Percentiles rank a stretch among this genome's conserved stretches.
Evolutionary conservation across 37 sponge, comb jelly and placozoan species (phyloP).

Genomic region (Spongilla lacustris): DNA sequence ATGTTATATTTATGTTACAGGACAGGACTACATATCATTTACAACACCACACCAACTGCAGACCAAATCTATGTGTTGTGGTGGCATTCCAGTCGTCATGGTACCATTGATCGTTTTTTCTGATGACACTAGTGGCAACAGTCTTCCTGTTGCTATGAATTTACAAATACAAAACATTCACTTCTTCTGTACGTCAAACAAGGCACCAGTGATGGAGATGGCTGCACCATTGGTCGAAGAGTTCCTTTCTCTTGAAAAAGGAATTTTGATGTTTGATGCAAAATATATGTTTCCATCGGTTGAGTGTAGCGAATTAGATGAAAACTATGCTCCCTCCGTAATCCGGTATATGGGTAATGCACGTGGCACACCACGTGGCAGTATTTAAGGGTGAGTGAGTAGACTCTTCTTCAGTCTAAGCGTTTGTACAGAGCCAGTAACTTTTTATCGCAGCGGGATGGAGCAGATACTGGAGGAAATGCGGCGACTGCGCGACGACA

Average conservation of each 20-base stretch:
- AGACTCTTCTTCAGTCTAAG: not conserved
- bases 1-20: too few relatives aligned
- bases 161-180: conserved; percentile 19
- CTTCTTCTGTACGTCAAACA: conserved; percentile 18
- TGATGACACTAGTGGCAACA: conserved; percentile 26
- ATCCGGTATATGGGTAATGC: conserved; percentile 1
- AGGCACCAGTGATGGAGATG: conserved; percentile 3
- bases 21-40: not conserved
- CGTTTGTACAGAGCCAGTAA: not conserved
- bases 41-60: not conserved
- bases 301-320: not conserved
- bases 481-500: not conserved
- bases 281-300: not conserved
- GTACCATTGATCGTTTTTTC: conserved; percentile 4
- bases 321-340: not conserved
- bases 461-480: not conserved
- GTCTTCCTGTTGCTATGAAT: not conserved
- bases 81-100: conserved; percentile 2
- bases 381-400: not conserved
- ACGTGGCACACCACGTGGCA: not conserved
- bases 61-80: not conserved
- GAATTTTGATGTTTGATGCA: conserved; percentile 30
- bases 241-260: conserved; percentile 4
- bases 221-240: conserved; percentile 10
- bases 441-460: not conserved